A percentile compares a stretch with the other conserved stretches of the same genome.
Evolutionary conservation across 2,113 vertebrate genomes (phyloP).

Genomic region (Nesospiza acunhae): DNA sequence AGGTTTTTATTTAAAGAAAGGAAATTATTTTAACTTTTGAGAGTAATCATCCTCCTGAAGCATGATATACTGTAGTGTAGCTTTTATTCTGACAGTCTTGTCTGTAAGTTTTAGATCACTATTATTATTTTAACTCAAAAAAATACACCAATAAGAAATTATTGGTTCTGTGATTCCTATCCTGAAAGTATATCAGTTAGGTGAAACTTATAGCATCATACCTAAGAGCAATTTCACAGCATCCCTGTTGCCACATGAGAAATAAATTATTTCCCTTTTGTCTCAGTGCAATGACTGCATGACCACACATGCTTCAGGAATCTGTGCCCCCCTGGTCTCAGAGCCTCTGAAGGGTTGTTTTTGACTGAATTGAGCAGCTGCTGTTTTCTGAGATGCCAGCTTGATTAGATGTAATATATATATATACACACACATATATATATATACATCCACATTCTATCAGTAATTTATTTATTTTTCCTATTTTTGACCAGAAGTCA

Average conservation of each 20-base stretch:
- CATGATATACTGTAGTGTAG: neutral
- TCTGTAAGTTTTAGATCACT: neutral
- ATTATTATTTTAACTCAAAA: neutral
- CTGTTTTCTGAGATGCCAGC: neutral
- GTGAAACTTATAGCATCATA: neutral
- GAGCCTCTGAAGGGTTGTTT: neutral
- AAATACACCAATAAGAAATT: neutral
- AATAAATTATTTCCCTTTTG: neutral
- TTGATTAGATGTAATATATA: neutral
- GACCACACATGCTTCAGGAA: neutral
- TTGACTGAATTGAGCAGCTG: constrained; percentile 29
- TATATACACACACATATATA: neutral
- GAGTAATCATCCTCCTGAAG: neutral
- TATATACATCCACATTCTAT: neutral
- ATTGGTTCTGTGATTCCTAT: neutral
- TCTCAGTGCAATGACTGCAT: neutral
- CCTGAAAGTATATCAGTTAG: neutral
- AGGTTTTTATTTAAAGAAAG: neutral
- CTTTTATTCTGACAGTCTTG: neutral
- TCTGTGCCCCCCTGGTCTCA: neutral
- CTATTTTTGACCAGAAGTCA: neutral
- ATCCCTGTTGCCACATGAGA: neutral
- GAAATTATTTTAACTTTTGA: neutral
- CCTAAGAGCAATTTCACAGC: neutral
- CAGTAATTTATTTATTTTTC: neutral